phyloP scores from a whole-genome alignment of 1,140 invertebrate genomes.

The Alviniconcha marisindica region DNA sequence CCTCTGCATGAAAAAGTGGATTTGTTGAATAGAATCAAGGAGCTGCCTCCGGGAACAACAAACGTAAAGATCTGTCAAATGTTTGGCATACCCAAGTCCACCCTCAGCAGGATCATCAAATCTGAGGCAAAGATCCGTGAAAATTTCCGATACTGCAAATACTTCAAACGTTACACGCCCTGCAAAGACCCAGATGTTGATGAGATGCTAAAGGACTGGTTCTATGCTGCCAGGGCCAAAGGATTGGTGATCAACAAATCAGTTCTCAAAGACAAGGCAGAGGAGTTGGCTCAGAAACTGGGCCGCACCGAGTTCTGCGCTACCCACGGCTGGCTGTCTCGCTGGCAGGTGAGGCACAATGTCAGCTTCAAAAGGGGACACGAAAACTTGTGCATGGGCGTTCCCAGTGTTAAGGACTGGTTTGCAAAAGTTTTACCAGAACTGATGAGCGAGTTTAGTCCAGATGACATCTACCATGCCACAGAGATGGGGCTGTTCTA shows the following conservation, averaged over 20 bases:
- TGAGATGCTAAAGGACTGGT: conserved; percentile 2
- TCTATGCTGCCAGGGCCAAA: neutral
- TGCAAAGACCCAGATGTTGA: neutral
- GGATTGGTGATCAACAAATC: neutral
- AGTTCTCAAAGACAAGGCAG: neutral
- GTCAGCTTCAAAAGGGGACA: neutral
- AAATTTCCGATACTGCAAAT: neutral
- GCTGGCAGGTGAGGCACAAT: neutral
- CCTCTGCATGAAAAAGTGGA: neutral
- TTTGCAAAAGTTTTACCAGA: neutral
- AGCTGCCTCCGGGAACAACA: neutral
- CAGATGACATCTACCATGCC: neutral
- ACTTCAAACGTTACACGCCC: neutral
- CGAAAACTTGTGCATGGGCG: neutral
- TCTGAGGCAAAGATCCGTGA: neutral
- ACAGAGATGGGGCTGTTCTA: neutral
- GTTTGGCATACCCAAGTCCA: neutral
- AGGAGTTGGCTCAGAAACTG: neutral
- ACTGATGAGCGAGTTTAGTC: neutral
- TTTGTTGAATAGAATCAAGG: neutral
- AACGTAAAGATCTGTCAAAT: conserved; percentile 9
- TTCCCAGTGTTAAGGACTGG: neutral
- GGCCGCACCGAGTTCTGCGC: neutral
- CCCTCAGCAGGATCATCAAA: neutral
- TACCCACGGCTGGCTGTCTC: neutral